Base-by-base conservation (phyloP, 2,888 invertebrate genomes). In the Agrochola lychnidis region DNA sequence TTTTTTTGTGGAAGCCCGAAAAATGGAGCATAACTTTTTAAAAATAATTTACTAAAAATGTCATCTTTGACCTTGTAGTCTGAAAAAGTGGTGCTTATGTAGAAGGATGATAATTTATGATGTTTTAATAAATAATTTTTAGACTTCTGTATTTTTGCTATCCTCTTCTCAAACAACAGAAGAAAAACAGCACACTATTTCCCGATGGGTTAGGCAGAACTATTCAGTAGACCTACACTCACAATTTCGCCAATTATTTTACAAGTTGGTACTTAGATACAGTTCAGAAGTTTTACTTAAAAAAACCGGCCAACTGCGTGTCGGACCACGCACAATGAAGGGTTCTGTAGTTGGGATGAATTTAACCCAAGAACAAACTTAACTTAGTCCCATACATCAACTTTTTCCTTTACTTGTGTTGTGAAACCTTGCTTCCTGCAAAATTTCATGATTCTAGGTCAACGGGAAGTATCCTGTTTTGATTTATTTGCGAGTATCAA, bases 1-100 rank as follows among this genome's bases (percentile, higher is more conserved):
- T 57, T 63, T 61, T 51, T 64, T 59, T 56, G 6, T 0, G 67
- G 62, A 67, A 70, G 53, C 48, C 62, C 25, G 3, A 51, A 73
- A 81, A 81, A 66, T 57, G 12, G 14, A 14, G 51, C 5, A 4
- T 1, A 62, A 70, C 19, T 66, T 63, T 81, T 68, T 19, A 25
- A 70, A 51, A 4, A 66, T 66, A 42, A 70, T 68, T 82, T 56
- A 63, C 16, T 36, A 16, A 70, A 48, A 79, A 70, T 53, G n/a
- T 14, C 22, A n/a, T 45, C 2, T 25, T 45, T 7, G 25, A 36
- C 51, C 22, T 9, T 71, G 19, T 61, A 16, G 40, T 19, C 6
- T n/a, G 12, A n/a, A 79, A 78, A 53, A 69, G 1, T 45, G 22
- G 25, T 7, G 3, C 16, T 70, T 12, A 19, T 25, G 14, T 40